Base-by-base conservation (phyloP, 2,888 invertebrate genomes). In the Toxonevra muliebris region DNA sequence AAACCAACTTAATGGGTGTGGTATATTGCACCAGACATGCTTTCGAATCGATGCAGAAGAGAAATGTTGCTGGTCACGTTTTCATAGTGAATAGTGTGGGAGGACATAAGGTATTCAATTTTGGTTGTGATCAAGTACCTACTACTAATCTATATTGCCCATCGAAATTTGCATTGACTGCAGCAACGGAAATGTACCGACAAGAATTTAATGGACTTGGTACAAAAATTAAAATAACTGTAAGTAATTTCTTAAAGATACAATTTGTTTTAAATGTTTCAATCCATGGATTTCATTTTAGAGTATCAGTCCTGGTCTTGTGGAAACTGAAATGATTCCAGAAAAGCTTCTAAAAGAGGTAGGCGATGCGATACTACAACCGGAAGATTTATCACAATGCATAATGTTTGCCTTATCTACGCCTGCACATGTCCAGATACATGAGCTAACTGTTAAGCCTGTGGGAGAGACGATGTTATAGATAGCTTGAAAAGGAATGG, bases 1-100 rank as follows among this genome's bases (percentile, higher is more conserved):
- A 87, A 70, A 84, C 84, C 12, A 88, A 88, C 72, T 68, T 86
- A 0, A 85, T 82, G 72, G 87, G 85, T 1, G 75, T 84, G 7
- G 77, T 87, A 1, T 66, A 84, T 58, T 87, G 87, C 75, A 81
- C 86, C 0, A 84, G 86, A 1, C 82, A 81, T 48, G 87, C 86
- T 1, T 79, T 86, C 11, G 75, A 79, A 0, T 86, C 86, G 1
- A 86, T 88, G 86, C 83, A 82, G 43, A 68, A 69, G 3, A 79
- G 80, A 0, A 79, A 83, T 1, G 66, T 68, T 4, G 53, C 65
- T 10, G 88, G 88, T 0, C 84, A 86, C 68, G 85, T 88, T 48
- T 79, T 87, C 41, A 81, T 87, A 40, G 79, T 87, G 1, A 87
- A 87, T 60, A 88, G 83, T 74, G 70, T 82, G 57, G 72, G 75